Evolutionary conservation across 2,888 invertebrate species (phyloP).

Genomic region (Rhodophaea formosa): DNA sequence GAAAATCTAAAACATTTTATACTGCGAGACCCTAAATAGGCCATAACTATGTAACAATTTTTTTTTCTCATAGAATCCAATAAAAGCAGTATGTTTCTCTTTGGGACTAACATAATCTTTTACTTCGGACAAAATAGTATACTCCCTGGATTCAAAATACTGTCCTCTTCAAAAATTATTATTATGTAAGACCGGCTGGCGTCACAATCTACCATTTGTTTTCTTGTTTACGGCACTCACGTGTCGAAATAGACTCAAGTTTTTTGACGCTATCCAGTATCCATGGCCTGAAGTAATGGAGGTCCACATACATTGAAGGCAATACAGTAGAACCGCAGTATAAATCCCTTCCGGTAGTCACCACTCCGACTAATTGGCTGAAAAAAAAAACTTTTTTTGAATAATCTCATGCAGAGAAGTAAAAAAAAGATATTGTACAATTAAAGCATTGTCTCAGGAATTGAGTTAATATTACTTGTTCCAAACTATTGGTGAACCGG

Average conservation of each 20-base stretch:
- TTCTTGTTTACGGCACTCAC: not conserved
- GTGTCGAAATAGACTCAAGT: not conserved
- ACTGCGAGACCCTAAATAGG: no score
- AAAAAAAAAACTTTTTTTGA: not conserved
- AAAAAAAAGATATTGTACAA: no score
- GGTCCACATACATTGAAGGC: not conserved
- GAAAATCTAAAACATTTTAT: constrained; percentile 25
- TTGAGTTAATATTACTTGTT: not conserved
- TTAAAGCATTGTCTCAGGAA: no score
- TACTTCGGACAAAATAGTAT: no score
- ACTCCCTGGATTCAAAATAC: no score
- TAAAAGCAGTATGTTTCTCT: no score
- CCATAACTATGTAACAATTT: no score
- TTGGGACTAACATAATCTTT: no score
- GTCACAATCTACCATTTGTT: not conserved
- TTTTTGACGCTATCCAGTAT: not conserved
- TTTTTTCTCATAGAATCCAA: no score
- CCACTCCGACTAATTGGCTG: not conserved
- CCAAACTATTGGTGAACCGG: not conserved
- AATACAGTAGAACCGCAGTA: not conserved
- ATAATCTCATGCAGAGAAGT: no score
- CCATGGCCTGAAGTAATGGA: not conserved
- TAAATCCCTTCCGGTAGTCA: not conserved
- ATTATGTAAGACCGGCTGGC: not conserved
- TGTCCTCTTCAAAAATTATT: no score